A percentile compares a stretch with the other conserved stretches of the same genome.
phyloP scores from a whole-genome alignment of 2,113 vertebrate species.

The Gorsachius goisagi region DNA sequence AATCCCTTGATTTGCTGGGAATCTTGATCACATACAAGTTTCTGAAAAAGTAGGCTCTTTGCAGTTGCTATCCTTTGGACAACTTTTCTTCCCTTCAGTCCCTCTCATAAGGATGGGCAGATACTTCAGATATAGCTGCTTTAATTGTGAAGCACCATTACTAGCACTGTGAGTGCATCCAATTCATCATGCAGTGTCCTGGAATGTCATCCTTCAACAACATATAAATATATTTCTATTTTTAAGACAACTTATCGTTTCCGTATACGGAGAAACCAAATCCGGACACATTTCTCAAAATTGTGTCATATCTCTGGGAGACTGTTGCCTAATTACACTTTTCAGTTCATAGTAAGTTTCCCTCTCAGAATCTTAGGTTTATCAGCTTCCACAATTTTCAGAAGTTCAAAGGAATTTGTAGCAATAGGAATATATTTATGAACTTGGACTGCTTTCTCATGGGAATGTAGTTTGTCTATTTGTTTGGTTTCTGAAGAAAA shows the following conservation, averaged over 20 bases:
- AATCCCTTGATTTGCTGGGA: neutral
- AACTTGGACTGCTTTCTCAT: neutral
- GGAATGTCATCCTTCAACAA: neutral
- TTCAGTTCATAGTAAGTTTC: neutral
- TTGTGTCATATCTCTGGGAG: neutral
- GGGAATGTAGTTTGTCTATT: neutral
- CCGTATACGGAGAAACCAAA: conserved; percentile 4
- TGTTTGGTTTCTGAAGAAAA: neutral
- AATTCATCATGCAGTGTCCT: neutral
- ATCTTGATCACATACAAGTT: neutral
- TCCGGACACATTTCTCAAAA: neutral
- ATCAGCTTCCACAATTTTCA: neutral
- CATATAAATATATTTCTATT: neutral
- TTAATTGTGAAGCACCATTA: neutral
- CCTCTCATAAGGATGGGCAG: neutral
- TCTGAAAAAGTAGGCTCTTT: neutral
- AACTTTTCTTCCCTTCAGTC: neutral
- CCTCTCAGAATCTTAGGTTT: neutral
- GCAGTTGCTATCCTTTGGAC: neutral
- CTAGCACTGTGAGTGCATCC: neutral
- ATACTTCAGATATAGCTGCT: neutral
- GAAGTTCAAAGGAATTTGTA: neutral
- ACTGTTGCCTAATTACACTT: neutral
- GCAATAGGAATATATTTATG: neutral
- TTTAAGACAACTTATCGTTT: neutral